These are phyloP conservation scores for Uloborus diversus DNA, from an alignment of 1,140 invertebrate species.

Conservation along the genomic window DNA sequence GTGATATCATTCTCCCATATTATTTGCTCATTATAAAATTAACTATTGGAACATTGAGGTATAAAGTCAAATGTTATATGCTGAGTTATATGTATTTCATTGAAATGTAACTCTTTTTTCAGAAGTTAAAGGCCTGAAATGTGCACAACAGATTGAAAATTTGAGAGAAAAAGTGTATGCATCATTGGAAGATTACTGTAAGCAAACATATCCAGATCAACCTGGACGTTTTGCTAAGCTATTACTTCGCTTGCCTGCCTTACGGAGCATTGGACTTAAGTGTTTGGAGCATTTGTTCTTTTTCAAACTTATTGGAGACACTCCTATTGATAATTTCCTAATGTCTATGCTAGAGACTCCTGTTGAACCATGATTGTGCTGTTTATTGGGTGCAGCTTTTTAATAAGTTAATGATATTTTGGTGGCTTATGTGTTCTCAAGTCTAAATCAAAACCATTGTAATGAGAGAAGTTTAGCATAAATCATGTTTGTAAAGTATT, in stretches of 20 bases:
- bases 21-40: no score
- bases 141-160: slow-evolving; percentile 82
- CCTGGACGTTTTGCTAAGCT: slow-evolving; percentile 94
- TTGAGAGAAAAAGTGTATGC: slow-evolving; percentile 94
- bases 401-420: no score
- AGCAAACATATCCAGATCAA: slow-evolving; percentile 85
- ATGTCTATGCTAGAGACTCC: slow-evolving; percentile 73
- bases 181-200: slow-evolving; percentile 93
- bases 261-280: slow-evolving; percentile 94
- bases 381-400: no score
- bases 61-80: no score
- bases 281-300: slow-evolving; percentile 96
- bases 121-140: slow-evolving; percentile 89
- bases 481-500: no score
- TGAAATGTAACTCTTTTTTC: no score
- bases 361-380: slow-evolving; percentile 33
- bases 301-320: slow-evolving; percentile 81
- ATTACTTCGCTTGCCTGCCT: slow-evolving; percentile 88
- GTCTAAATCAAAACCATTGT: no score
- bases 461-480: no score
- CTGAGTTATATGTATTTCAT: no score
- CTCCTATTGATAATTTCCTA: slow-evolving; percentile 68
- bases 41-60: no score
- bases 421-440: no score
- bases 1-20: no score